A percentile compares a stretch with the other conserved stretches of the same genome.
These are phyloP conservation scores for Lepidurus arcticus DNA, from an alignment of 1,140 invertebrate genomes.

Conservation along the genomic window DNA sequence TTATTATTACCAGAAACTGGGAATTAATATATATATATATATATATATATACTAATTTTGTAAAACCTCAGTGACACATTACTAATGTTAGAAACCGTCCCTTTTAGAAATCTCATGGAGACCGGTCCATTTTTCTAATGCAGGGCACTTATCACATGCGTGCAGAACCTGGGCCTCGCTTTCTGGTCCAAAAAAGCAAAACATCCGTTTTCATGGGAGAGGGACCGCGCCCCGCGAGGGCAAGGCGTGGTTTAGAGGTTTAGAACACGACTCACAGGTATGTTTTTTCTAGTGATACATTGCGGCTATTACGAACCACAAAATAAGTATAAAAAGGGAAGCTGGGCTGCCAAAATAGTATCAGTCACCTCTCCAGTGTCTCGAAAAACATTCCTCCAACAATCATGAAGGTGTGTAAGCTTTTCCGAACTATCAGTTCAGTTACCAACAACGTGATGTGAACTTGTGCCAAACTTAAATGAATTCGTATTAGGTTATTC, in stretches of 20 bases:
- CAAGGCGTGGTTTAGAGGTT: background rate
- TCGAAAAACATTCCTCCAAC: background rate
- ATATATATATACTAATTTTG: no score
- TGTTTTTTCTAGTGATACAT: background rate
- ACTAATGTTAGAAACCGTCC: background rate
- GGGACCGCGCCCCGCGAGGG: background rate
- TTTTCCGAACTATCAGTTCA: background rate
- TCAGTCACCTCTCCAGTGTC: background rate
- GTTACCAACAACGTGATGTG: no score
- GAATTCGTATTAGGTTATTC: no score
- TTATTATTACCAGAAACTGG: no score
- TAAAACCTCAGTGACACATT: background rate
- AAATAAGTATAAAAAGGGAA: slow-evolving; percentile 3
- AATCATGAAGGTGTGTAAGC: background rate
- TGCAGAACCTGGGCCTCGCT: background rate
- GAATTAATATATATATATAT: no score
- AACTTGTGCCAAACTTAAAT: no score
- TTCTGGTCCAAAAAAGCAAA: background rate
- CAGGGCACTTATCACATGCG: slow-evolving; percentile 2
- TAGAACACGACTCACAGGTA: background rate
- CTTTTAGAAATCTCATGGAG: background rate
- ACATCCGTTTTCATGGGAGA: background rate
- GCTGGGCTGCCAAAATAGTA: background rate
- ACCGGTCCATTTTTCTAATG: background rate
- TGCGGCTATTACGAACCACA: background rate